phyloP scores from a whole-genome alignment of 2,888 invertebrate genomes.

The Mellilla xanthometata region DNA sequence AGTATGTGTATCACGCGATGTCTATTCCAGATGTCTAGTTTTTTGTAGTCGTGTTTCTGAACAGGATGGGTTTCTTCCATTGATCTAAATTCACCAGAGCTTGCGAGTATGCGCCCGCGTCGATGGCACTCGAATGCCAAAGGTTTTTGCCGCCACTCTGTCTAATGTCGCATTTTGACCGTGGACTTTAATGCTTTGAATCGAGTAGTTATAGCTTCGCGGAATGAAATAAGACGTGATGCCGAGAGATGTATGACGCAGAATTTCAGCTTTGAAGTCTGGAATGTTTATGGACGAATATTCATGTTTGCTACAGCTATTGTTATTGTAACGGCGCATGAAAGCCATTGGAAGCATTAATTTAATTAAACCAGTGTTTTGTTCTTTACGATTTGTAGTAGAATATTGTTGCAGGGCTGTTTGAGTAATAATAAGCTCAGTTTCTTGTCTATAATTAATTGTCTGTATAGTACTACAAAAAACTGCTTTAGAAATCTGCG shows the following conservation, averaged over 20 bases:
- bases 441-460: neutral
- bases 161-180: slow-evolving; percentile 42
- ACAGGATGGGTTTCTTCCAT: slow-evolving; percentile 52
- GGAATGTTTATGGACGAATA: slow-evolving; percentile 13
- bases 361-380: slow-evolving; percentile 9
- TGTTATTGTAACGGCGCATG: slow-evolving; percentile 10
- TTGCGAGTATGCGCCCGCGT: slow-evolving; percentile 26
- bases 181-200: slow-evolving; percentile 60
- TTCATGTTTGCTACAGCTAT: slow-evolving; percentile 1
- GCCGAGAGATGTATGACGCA: slow-evolving; percentile 39
- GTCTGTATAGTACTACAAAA: neutral
- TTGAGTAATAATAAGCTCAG: neutral
- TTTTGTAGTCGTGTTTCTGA: slow-evolving; percentile 37
- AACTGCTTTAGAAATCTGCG: too few species aligned
- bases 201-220: slow-evolving; percentile 54
- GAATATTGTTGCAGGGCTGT: neutral
- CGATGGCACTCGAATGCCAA: too few species aligned
- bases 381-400: slow-evolving; percentile 8
- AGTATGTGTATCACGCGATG: slow-evolving; percentile 8
- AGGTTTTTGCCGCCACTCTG: too few species aligned
- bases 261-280: slow-evolving; percentile 28
- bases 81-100: slow-evolving; percentile 73
- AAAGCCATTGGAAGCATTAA: slow-evolving; percentile 8
- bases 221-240: slow-evolving; percentile 47
- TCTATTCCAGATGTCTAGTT: slow-evolving; percentile 30